phyloP scores from a whole-genome alignment of 2,113 vertebrate species.

The Urocynchramus pylzowi region DNA sequence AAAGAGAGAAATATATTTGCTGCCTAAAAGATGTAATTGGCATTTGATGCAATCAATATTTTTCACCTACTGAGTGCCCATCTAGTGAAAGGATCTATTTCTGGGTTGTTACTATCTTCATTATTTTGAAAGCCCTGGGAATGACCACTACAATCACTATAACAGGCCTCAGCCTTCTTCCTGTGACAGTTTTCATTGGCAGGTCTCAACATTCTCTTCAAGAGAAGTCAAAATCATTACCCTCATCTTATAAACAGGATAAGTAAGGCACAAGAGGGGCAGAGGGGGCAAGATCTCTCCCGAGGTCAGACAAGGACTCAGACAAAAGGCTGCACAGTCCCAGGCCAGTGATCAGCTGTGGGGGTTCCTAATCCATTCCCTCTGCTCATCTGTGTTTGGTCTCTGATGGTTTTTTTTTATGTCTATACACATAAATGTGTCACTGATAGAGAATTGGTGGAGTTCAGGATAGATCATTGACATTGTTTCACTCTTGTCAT shows the following conservation, averaged over 20 bases:
- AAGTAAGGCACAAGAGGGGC: background rate
- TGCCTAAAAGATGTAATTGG: background rate
- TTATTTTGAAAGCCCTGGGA: background rate
- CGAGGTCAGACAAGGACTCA: background rate
- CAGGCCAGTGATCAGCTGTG: background rate
- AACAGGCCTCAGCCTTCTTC: background rate
- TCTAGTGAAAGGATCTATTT: background rate
- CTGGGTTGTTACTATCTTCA: background rate
- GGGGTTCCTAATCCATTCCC: background rate
- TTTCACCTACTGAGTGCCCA: background rate
- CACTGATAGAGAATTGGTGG: background rate
- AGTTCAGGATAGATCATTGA: background rate
- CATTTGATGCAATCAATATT: background rate
- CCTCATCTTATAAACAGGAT: background rate
- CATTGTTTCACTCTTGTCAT: background rate
- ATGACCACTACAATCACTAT: background rate
- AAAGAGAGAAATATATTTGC: background rate
- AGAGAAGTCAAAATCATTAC: constrained; percentile 25
- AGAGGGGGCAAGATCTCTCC: background rate
- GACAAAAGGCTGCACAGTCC: background rate
- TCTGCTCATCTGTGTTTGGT: background rate
- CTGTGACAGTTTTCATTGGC: constrained; percentile 4
- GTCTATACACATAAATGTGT: background rate
- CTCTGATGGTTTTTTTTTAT: background rate
- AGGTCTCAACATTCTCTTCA: background rate